Percentiles rank a stretch among this genome's conserved stretches.
Conservation (phyloP, 53 echinoderm and acorn worm species). For the Stichopus horrens region DNA sequence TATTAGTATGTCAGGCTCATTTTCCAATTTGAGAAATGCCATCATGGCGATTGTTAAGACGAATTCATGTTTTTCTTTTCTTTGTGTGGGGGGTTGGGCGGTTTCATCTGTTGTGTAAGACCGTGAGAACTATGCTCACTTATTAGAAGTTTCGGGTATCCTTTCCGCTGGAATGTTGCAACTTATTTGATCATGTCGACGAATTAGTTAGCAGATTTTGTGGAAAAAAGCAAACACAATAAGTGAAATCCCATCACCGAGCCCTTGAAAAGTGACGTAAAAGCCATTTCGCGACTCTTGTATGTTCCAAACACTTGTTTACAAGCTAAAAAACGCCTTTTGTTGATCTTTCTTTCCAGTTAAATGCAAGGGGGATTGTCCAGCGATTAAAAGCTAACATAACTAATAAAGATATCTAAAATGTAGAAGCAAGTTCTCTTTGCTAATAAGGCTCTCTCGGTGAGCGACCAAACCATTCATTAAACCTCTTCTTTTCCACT, state of each 20-base stretch:
- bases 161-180: not conserved
- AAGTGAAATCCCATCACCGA: not conserved
- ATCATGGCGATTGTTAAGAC: too few relatives aligned
- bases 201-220: not conserved
- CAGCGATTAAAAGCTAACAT: constrained; percentile 15
- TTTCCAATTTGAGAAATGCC: too few relatives aligned
- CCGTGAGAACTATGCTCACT: not conserved
- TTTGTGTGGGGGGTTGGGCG: too few relatives aligned
- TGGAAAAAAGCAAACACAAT: not conserved
- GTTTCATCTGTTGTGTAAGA: too few relatives aligned
- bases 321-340: not conserved
- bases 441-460: not conserved
- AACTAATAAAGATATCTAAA: constrained; percentile 25
- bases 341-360: not conserved
- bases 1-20: too few relatives aligned
- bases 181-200: not conserved
- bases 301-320: not conserved
- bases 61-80: too few relatives aligned
- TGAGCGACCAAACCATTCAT: not conserved
- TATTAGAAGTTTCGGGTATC: not conserved
- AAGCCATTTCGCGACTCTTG: not conserved
- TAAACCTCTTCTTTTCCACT: not conserved
- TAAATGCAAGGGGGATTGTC: constrained; percentile 10
- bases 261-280: not conserved
- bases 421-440: not conserved